Conservation (phyloP, 1,140 invertebrate genomes). For the Drosophila kepulauana region DNA sequence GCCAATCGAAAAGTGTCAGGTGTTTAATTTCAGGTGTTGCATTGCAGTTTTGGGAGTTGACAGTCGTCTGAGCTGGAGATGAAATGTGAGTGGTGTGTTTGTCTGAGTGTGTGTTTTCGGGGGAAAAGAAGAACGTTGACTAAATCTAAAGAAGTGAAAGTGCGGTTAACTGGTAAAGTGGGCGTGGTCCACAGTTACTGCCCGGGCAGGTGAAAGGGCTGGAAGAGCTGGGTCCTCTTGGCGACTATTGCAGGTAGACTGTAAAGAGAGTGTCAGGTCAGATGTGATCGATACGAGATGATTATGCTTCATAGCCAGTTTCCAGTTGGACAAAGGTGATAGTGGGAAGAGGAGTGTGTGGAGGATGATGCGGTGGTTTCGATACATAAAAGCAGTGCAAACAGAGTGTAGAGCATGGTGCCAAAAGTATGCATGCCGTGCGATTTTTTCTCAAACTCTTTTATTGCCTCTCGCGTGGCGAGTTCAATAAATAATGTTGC, state of each 20-base stretch:
- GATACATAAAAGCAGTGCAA: constrained; percentile 51
- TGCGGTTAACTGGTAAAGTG: constrained; percentile 45
- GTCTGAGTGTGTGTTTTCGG: constrained; percentile 8
- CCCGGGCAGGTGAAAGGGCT: constrained; percentile 51
- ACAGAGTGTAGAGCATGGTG: constrained; percentile 24
- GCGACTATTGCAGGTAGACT: constrained; percentile 75
- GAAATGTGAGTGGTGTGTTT: constrained; percentile 28
- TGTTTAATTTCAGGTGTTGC: constrained; percentile 1
- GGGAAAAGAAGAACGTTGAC: constrained; percentile 49
- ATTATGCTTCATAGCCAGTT: constrained; percentile 19
- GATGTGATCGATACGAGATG: constrained; percentile 39
- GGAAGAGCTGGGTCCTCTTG: constrained; percentile 41
- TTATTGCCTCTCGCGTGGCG: constrained; percentile 37
- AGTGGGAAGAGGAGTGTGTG: neutral
- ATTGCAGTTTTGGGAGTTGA: constrained; percentile 15
- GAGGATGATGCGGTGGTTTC: neutral
- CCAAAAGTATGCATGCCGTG: constrained; percentile 62
- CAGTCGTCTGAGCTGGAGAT: constrained; percentile 26
- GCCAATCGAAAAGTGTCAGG: constrained; percentile 37
- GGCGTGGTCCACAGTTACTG: constrained; percentile 65
- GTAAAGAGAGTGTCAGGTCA: constrained; percentile 78
- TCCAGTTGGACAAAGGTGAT: constrained; percentile 24
- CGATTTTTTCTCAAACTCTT: constrained; percentile 44
- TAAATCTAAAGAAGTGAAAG: constrained; percentile 58
- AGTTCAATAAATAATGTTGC: constrained; percentile 43